Evolutionary conservation across 2,888 invertebrate species (phyloP), one percentile per base, ranked within the genome.

Genomic region (Homarus gammarus): DNA sequence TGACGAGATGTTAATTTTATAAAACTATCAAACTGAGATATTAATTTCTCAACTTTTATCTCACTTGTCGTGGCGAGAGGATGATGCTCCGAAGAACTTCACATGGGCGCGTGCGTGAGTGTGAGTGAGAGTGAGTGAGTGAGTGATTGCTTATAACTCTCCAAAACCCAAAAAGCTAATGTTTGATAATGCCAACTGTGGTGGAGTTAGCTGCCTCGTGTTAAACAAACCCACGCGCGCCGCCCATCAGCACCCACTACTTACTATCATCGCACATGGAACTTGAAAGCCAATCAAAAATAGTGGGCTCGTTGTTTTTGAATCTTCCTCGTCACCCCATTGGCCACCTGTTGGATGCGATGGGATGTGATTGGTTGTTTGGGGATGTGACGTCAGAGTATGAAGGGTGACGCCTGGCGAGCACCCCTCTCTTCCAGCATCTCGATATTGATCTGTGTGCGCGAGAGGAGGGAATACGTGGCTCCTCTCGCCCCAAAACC

Each of bases 391-490:
- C 85, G 85, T 85, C 75, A 61, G 68, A 85, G 85, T 85, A 77
- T 77, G 85, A 85, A 85, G 85, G 77, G 85, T 85, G 73, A 85
- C 85, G 73, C 85, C 64, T 75, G 75, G 64, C 68, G 77, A 77
- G 85, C 85, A 77, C 77, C 85, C 77, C 77, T 70, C 27, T 61
- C 77, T 85, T 85, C 85, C 85, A 85, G 85, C 85, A 85, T 85
- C 82, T 82, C 68, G 82, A 82, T 82, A 82, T 82, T 82, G 82
- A 82, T 86, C 86, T 86, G 86, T 86, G 86, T 86, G 86, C 79
- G 86, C 79, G 86, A 51, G 86, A 70, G 82, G 81, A 81, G 81
- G 82, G 79, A 64, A 85, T 75, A 85, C 72, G 61, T 36, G 56
- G 73, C 64, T 85, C 85, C 70, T 77, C 75, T 61, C 38, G 85